These are phyloP conservation scores for Peribatodes rhomboidaria DNA, from an alignment of 2,888 invertebrate species.

Conservation along the genomic window DNA sequence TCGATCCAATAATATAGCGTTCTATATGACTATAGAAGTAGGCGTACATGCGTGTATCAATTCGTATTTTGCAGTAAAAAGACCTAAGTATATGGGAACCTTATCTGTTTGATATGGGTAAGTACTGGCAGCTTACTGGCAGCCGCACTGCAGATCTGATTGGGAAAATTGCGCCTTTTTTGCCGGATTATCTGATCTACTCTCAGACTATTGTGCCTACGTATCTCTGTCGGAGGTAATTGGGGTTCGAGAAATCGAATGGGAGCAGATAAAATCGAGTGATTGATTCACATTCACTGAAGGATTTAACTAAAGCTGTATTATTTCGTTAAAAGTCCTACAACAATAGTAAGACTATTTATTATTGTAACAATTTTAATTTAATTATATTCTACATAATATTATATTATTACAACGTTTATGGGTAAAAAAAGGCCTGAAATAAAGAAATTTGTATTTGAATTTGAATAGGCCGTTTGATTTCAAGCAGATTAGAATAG, in stretches of 20 bases:
- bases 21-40: neutral
- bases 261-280: no score
- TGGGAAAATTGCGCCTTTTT: conserved; percentile 3
- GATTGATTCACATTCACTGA: no score
- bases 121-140: neutral
- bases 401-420: no score
- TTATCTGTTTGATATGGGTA: neutral
- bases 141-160: neutral
- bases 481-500: no score
- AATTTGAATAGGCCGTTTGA: no score
- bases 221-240: neutral
- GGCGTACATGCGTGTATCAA: neutral
- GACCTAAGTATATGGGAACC: conserved; percentile 6
- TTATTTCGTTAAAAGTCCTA: neutral
- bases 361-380: no score
- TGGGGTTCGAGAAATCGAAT: neutral
- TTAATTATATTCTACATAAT: no score
- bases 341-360: no score
- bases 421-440: no score
- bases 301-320: no score
- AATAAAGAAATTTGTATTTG: no score
- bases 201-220: neutral
- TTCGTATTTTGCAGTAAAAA: conserved; percentile 11
- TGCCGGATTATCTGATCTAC: neutral
- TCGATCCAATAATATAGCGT: conserved; percentile 1